Conservation (phyloP, 2,888 invertebrate genomes). For the Scrobipalpa atriplicella region DNA sequence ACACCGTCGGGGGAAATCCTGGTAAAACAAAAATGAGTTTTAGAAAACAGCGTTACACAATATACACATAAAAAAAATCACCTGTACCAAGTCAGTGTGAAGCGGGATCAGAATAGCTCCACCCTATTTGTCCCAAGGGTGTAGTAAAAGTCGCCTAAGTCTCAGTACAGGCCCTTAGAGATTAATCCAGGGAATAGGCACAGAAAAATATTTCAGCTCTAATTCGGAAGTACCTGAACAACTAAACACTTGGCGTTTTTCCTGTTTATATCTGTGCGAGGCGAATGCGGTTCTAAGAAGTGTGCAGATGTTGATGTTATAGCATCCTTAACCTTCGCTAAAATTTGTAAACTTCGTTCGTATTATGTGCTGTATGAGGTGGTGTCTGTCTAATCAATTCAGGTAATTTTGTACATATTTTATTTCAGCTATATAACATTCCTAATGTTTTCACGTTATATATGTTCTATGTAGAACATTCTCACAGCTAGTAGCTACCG, state of each 20-base stretch:
- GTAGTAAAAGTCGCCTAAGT: no score
- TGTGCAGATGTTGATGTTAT: slow-evolving; percentile 36
- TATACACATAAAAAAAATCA: no score
- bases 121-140: no score
- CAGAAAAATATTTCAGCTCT: not conserved
- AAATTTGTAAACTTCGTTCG: slow-evolving; percentile 12
- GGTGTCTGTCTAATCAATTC: not conserved
- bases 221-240: not conserved
- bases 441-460: no score
- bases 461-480: not conserved
- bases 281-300: slow-evolving; percentile 8
- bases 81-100: no score
- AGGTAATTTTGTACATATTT: no score
- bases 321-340: slow-evolving; percentile 38
- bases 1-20: slow-evolving; percentile 89
- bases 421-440: no score
- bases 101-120: no score
- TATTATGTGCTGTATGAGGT: not conserved
- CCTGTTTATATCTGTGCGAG: not conserved
- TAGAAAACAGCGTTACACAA: not conserved
- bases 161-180: no score
- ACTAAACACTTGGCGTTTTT: not conserved
- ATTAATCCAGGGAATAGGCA: no score
- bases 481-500: not conserved
- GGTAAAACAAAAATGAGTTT: not conserved